These are phyloP conservation scores for Xestia c-nigrum DNA, from an alignment of 2,888 invertebrate species.

Conservation along the genomic window DNA sequence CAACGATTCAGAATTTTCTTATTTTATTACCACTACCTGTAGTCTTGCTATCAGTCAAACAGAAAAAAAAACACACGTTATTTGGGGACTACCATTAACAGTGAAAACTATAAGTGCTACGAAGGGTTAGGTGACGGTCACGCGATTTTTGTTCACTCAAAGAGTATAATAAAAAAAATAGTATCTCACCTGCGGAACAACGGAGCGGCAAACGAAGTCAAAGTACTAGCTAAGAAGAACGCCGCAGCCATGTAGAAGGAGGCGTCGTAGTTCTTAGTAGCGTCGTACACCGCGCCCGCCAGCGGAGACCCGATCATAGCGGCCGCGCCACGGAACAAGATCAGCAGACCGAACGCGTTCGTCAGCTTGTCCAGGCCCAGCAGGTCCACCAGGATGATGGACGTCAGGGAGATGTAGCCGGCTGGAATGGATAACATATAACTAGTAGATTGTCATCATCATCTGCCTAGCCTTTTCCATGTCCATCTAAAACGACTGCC, in stretches of 20 bases:
- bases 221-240: conserved; percentile 95
- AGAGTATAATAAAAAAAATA: too few species aligned
- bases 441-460: not conserved
- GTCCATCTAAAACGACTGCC: too few species aligned
- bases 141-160: too few species aligned
- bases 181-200: conserved; percentile 88
- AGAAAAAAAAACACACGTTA: too few species aligned
- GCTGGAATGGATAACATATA: conserved; percentile 89
- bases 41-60: not conserved
- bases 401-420: conserved; percentile 99
- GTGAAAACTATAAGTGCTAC: too few species aligned
- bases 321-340: conserved; percentile 98
- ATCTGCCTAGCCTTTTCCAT: too few species aligned
- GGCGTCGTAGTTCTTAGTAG: conserved; percentile 95
- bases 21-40: not conserved
- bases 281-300: conserved; percentile 97
- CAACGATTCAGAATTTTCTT: not conserved
- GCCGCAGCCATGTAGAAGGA: conserved; percentile 98
- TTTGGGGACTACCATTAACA: too few species aligned
- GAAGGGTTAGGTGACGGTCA: too few species aligned
- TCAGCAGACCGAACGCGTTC: conserved; percentile 98
- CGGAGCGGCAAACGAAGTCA: conserved; percentile 96
- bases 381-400: conserved; percentile 98
- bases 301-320: conserved; percentile 96
- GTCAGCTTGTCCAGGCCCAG: conserved; percentile 98